phyloP scores from a whole-genome alignment of 2,113 vertebrate genomes.

The Lophius piscatorius region DNA sequence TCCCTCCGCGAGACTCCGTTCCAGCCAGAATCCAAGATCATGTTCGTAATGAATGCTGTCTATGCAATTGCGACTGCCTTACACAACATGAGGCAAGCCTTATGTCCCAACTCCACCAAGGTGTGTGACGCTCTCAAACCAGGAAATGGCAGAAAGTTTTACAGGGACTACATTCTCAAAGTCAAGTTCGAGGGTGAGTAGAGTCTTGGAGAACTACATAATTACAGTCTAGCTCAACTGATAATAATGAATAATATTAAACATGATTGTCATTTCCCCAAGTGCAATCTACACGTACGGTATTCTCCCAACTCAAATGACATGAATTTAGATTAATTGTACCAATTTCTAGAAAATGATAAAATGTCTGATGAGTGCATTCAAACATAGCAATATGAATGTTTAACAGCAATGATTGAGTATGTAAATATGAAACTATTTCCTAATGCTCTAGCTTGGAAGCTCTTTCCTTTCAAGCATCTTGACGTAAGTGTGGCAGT shows the following conservation, averaged over 20 bases:
- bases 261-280: slow-evolving; percentile 5
- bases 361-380: slow-evolving; percentile 12
- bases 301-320: slow-evolving; percentile 29
- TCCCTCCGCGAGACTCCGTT: slow-evolving; percentile 86
- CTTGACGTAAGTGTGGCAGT: slow-evolving; percentile 17
- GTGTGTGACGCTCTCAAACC: slow-evolving; percentile 92
- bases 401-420: slow-evolving; percentile 47
- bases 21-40: slow-evolving; percentile 97
- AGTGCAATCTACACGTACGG: slow-evolving; percentile 7
- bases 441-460: slow-evolving; percentile 29
- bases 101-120: slow-evolving; percentile 90
- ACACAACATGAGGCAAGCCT: slow-evolving; percentile 91
- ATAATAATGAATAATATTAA: background rate
- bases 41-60: slow-evolving; percentile 95
- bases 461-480: slow-evolving; percentile 30
- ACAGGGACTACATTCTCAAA: slow-evolving; percentile 96
- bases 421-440: slow-evolving; percentile 47
- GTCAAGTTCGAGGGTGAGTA: slow-evolving; percentile 95
- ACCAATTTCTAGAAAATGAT: slow-evolving; percentile 35
- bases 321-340: slow-evolving; percentile 29
- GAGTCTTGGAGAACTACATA: background rate
- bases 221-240: slow-evolving; percentile 7
- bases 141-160: slow-evolving; percentile 91
- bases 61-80: slow-evolving; percentile 94
- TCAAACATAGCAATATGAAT: slow-evolving; percentile 38